A percentile compares a stretch with the other conserved stretches of the same genome.
Evolutionary conservation across 2,888 invertebrate species (phyloP).

Genomic region (Euspilapteryx auroguttella): DNA sequence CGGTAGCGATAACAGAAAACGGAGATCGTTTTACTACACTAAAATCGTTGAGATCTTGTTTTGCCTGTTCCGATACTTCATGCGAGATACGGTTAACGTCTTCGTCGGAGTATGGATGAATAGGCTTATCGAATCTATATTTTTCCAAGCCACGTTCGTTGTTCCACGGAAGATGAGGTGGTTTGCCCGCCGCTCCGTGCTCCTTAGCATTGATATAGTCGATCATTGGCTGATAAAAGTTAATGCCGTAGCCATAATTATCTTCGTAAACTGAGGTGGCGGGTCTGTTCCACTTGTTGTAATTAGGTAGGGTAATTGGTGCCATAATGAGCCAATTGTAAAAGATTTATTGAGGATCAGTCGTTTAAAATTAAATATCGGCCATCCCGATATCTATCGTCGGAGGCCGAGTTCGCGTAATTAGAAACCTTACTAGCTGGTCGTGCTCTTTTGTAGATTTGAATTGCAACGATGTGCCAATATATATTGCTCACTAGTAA

Average conservation of each 20-base stretch:
- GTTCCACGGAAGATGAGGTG: constrained; percentile 74
- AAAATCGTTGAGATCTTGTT: constrained; percentile 64
- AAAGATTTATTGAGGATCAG: constrained; percentile 28
- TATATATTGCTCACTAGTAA: constrained; percentile 22
- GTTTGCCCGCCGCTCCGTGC: constrained; percentile 30
- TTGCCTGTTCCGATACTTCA: constrained; percentile 70
- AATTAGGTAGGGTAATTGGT: constrained; percentile 42
- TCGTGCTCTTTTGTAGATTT: constrained; percentile 42
- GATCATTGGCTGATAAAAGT: constrained; percentile 86
- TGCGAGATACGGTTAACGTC: constrained; percentile 69
- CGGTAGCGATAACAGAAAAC: constrained; percentile 64
- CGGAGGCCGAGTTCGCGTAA: constrained; percentile 29
- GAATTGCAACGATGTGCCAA: constrained; percentile 36
- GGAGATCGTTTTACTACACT: constrained; percentile 63
- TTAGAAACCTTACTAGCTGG: constrained; percentile 24
- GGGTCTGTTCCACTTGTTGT: constrained; percentile 54
- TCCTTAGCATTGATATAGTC: constrained; percentile 78
- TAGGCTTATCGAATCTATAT: constrained; percentile 65
- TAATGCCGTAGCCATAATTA: constrained; percentile 82
- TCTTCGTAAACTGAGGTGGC: constrained; percentile 74
- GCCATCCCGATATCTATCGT: constrained; percentile 17
- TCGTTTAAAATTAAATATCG: constrained; percentile 17
- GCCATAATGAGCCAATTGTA: constrained; percentile 24
- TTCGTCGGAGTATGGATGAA: constrained; percentile 67
- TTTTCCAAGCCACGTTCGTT: constrained; percentile 70